Evolutionary conservation across 2,113 vertebrate genomes (phyloP).

Genomic region (Myotis davidii): DNA sequence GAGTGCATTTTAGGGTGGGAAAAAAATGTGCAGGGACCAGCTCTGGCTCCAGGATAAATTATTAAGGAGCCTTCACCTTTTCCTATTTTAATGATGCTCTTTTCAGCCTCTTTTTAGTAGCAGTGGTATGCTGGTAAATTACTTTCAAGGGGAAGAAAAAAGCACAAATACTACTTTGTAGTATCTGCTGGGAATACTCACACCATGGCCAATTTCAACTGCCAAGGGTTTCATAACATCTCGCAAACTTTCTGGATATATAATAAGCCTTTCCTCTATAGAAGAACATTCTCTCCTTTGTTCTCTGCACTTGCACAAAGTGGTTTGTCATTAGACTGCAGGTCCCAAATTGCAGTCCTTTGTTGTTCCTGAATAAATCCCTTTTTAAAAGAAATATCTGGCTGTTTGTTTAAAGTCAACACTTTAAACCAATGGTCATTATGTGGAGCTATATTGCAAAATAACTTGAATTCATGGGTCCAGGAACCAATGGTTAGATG

Average conservation of each 20-base stretch:
- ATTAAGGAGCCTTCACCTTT: not conserved
- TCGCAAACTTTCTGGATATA: not conserved
- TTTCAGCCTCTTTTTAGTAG: not conserved
- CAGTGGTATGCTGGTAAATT: not conserved
- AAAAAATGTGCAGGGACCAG: not conserved
- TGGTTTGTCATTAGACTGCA: not conserved
- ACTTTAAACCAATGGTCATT: not conserved
- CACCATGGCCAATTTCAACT: not conserved
- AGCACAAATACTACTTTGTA: not conserved
- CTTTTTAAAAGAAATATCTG: not conserved
- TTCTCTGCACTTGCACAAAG: not conserved
- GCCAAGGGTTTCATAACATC: not conserved
- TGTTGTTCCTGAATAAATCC: not conserved
- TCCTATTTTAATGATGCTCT: not conserved
- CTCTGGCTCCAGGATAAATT: not conserved
- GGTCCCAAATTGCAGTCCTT: not conserved
- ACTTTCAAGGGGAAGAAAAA: not conserved
- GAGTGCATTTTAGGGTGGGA: conserved; percentile 18
- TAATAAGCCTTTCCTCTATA: not conserved
- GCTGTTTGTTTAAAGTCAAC: not conserved
- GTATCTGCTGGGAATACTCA: not conserved
- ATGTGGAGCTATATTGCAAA: not conserved
- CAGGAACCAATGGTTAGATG: not conserved
- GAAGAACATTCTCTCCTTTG: not conserved
- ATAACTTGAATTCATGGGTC: not conserved